Evolutionary conservation across 2,797 vertebrate genomes (phyloP).

Genomic region (Anguilla pacifica): DNA sequence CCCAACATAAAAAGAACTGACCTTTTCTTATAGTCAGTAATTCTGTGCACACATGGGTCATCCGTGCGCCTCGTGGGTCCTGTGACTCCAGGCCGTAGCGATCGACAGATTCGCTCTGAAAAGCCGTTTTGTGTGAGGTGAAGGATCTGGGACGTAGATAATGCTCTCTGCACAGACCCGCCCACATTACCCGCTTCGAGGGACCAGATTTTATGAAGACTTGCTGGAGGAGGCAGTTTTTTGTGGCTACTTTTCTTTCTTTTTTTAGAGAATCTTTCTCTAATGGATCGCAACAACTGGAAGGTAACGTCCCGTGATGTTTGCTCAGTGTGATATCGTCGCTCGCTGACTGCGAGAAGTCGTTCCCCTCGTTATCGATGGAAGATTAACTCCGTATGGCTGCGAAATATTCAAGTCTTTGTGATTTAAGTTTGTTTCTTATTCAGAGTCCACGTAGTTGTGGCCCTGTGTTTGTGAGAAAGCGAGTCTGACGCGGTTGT

Average conservation of each 20-base stretch:
- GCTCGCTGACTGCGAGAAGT: constrained; percentile 64
- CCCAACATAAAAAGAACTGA: neutral
- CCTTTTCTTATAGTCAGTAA: neutral
- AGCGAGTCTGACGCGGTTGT: no score
- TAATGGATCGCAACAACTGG: neutral
- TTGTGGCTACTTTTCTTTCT: neutral
- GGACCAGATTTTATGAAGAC: neutral
- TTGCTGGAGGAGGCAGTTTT: neutral
- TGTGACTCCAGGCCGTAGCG: neutral
- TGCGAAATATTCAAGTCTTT: constrained; percentile 72
- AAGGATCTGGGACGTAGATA: neutral
- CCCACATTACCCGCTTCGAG: neutral
- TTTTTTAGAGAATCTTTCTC: neutral
- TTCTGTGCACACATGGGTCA: no score
- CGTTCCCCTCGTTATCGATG: constrained; percentile 60
- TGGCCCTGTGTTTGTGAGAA: constrained; percentile 1
- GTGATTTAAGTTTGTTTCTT: constrained; percentile 69
- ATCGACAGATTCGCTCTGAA: neutral
- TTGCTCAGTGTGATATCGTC: constrained; percentile 54
- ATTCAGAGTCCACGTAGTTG: constrained; percentile 57
- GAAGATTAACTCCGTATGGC: constrained; percentile 61
- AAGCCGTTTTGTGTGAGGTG: neutral
- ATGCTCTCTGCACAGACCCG: neutral
- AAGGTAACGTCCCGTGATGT: neutral
- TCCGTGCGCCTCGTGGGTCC: neutral